A percentile compares a stretch with the other conserved stretches of the same genome.
phyloP scores from a whole-genome alignment of 2,888 invertebrate species.

The Leptinotarsa juncta region DNA sequence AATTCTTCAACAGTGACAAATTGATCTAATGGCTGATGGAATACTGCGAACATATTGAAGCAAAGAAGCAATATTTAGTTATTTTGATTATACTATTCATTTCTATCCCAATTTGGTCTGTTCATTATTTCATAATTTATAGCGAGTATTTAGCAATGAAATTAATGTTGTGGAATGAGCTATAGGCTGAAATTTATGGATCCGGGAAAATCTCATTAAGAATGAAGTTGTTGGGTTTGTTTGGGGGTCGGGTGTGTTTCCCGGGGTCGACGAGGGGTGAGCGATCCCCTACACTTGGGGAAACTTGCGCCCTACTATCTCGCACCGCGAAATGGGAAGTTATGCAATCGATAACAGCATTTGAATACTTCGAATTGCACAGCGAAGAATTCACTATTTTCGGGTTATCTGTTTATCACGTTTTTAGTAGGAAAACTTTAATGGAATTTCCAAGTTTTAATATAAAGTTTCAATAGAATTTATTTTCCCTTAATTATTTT shows the following conservation, averaged over 20 bases:
- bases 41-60: not conserved
- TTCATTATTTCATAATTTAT: slow-evolving; percentile 67
- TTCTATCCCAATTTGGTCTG: slow-evolving; percentile 65
- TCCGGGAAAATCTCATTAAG: slow-evolving; percentile 68
- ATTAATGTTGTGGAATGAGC: slow-evolving; percentile 68
- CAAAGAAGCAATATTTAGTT: not conserved
- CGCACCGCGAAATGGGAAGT: slow-evolving; percentile 47
- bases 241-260: slow-evolving; percentile 50
- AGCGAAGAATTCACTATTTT: slow-evolving; percentile 50
- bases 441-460: slow-evolving; percentile 44
- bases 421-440: slow-evolving; percentile 45
- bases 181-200: slow-evolving; percentile 68
- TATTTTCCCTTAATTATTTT: slow-evolving; percentile 38
- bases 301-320: slow-evolving; percentile 45
- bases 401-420: slow-evolving; percentile 47
- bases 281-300: slow-evolving; percentile 38
- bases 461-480: slow-evolving; percentile 37
- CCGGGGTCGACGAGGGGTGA: slow-evolving; percentile 36
- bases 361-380: slow-evolving; percentile 58
- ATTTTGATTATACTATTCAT: slow-evolving; percentile 55
- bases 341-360: slow-evolving; percentile 61
- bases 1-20: too few species aligned
- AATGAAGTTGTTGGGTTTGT: slow-evolving; percentile 67
- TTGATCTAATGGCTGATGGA: not conserved
- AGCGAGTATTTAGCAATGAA: slow-evolving; percentile 67